Evolutionary conservation across 2,113 vertebrate genomes (phyloP), one percentile per base, ranked within the genome.

Genomic region (Peucedramus taeniatus): DNA sequence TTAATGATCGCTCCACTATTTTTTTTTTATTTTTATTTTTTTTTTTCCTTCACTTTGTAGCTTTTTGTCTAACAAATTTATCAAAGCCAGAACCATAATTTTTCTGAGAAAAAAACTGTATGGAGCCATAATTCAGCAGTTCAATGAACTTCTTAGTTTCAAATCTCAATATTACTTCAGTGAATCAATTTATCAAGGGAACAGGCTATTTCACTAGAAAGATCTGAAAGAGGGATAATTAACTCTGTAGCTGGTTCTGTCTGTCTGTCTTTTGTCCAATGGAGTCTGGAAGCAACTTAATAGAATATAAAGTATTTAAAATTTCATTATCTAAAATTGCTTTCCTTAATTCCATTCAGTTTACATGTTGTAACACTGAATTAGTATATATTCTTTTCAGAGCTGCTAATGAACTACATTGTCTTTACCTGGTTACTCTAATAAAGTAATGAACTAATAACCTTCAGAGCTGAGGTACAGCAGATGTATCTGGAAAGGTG

Each of bases 221-320:
- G 96, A 96, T 91, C 94, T 97, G 64, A 96, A 97, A 89, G 79
- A 90, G 42, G 63, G 85, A 71, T 97, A 96, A 97, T 97, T 96
- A 96, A 90, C 93, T 96, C 96, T 95, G 27, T 57, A 76, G 59
- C 82, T 93, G 75, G 44, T 81, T 96, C 74, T 96, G 94, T 95
- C 93, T 91, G 91, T 94, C 91, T 97, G 94, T 96, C 92, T 95
- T 95, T 94, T 83, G 81, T 96, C 93, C 31, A 8, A 12, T 59
- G 79, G 81, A 79, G 95, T 93, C 96, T 96, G 95, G 90, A 95
- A 95, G 74, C 70, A 92, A 94, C 59, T 93, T 96, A 96, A 96
- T 94, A 82, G 83, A 94, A 91, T 94, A 94, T 79, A 91, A 82
- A 94, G 86, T 91, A 96, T 93, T 93, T 93, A 54, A 95, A 95